Base-by-base conservation (phyloP, 2,888 invertebrate species). In the Hypomecis punctinalis region DNA sequence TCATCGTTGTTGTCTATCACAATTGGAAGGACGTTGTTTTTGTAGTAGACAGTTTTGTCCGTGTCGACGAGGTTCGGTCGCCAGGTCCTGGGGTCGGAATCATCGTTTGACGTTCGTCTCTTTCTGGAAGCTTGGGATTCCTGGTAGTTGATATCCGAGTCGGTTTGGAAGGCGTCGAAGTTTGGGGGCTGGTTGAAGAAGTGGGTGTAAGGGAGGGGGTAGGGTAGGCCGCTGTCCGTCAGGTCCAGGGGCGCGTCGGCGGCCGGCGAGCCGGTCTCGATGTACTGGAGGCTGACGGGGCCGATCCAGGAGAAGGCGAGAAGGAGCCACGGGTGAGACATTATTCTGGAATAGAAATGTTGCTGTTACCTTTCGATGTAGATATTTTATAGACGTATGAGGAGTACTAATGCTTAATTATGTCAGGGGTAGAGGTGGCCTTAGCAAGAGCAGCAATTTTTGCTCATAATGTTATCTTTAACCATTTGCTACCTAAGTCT, bases 311-410 rank as follows among this genome's bases (percentile, higher is more conserved):
- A 83, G 70, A 88, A 75, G 1, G 83, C 79, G 71, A 91, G 79
- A 69, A 92, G 79, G 42, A 92, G 81, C 89, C 88, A 89, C 64
- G 85, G 88, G 75, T 82, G 82, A 55, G 83, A 79, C 92, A 93
- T 93, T 71, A 46, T 88, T 84, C 91, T 91, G 90, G 13, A 86
- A 88, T 67, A 55, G 51, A 49, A 33, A 55, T 11, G 0, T 7
- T 43, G 11, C 7, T 6, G 9, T 54, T 23, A 23, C 23, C 23
- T 23, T 23, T 3, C 1, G 23, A 23, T 23, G 23, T 23, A 23
- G 23, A 3, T 23, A 23, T 23, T 23, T 23, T 23, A 23, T 23
- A 23, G 3, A 23, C 1, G 23, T 23, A 23, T 23, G 23, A 23
- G 3, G 23, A 23, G 23, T 23, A 23, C 23, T 23, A 23, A 23